Evolutionary conservation across 2,888 invertebrate species (phyloP), one percentile per base, ranked within the genome.

Genomic region (Dicyrtomina minuta): DNA sequence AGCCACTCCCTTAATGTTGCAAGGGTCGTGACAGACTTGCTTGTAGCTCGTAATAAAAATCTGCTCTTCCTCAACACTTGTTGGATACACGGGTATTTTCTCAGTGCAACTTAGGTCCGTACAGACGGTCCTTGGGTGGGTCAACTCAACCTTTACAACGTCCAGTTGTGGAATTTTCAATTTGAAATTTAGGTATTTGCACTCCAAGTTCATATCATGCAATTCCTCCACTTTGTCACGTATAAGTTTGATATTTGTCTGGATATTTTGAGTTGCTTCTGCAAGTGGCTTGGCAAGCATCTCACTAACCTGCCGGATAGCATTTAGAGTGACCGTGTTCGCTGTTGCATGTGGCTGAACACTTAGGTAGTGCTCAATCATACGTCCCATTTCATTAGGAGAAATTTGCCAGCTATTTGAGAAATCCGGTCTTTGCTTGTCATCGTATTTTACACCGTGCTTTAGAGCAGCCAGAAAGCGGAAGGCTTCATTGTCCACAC

Each of bases 391-490:
- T 56, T 75, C 75, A 2, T 20, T 15, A 6, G 64, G 59, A 0
- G 75, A 74, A 15, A 58, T 71, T 0, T 66, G 53, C 75, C 75
- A 75, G 26, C 70, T 71, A 24, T 41, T 15, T 6, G 43, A 5
- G 56, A 53, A 72, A 46, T 70, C 69, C 33, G 2, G 41, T 15
- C 15, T 74, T 70, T 1, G 61, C 68, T 0, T n/a, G n/a, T 43
- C 66, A 0, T 46, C 0, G 46, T 74, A 75, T 8, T 56, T 59
- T 8, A 71, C 49, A 0, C 65, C 68, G 27, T 69, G 56, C 17
- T 72, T 74, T 0, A 68, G 2, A 1, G 76, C 76, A 10, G 65
- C 67, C 13, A 76, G 53, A 64, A 69, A 76, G 4, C 76, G 60
- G 20, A 68, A 56, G 2, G 76, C 61, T 44, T 76, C 76, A n/a